phyloP scores from a whole-genome alignment of 2,888 invertebrate genomes.

The Leucophenga maculata region DNA sequence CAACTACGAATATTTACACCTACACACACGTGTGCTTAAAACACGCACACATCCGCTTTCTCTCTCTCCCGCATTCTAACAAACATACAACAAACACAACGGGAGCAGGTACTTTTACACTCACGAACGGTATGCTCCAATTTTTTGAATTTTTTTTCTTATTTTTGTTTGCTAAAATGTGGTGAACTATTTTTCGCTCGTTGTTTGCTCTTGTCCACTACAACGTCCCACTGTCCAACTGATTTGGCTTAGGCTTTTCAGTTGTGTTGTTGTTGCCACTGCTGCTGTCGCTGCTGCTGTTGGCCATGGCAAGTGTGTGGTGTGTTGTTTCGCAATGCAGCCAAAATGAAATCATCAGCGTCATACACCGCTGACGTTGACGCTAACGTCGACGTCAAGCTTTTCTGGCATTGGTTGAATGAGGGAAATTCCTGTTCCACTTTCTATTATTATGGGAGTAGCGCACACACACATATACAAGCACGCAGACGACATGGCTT shows the following conservation, averaged over 20 bases:
- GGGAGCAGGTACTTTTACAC: too few species aligned
- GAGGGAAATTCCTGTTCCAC: conserved; percentile 70
- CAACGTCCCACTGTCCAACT: not conserved
- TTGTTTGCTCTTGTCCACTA: conserved; percentile 21
- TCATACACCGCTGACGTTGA: conserved; percentile 24
- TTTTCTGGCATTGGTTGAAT: conserved; percentile 48
- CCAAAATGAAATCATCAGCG: conserved; percentile 62
- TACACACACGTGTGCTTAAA: not conserved
- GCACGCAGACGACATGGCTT: conserved; percentile 39
- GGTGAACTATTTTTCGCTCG: conserved; percentile 37
- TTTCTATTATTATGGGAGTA: conserved; percentile 70
- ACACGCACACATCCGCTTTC: not conserved
- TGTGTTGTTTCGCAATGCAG: conserved; percentile 45
- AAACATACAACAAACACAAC: not conserved
- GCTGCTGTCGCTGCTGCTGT: conserved; percentile 48
- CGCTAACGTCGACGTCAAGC: conserved; percentile 28
- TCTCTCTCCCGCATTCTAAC: too few species aligned
- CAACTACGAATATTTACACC: not conserved
- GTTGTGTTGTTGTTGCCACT: conserved; percentile 29
- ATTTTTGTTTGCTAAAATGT: conserved; percentile 7
- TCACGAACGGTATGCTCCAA: too few species aligned
- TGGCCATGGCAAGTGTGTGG: conserved; percentile 65
- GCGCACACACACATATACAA: conserved; percentile 40
- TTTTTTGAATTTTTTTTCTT: too few species aligned
- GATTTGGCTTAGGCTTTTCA: not conserved